phyloP scores from a whole-genome alignment of 2,113 vertebrate species.

The Gymnarchus niloticus region DNA sequence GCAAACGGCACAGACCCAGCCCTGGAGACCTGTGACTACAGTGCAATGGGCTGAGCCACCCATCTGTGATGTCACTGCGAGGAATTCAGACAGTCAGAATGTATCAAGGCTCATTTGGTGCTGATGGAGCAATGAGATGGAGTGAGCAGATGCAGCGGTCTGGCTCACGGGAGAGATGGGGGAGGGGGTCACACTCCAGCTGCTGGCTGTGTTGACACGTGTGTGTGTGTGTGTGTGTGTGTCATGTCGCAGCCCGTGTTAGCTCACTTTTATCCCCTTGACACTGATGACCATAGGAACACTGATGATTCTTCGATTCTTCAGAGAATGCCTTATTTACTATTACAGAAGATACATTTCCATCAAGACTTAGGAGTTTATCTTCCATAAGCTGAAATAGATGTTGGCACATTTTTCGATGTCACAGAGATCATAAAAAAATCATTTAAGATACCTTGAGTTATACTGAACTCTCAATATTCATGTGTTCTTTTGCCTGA shows the following conservation, averaged over 20 bases:
- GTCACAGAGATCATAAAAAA: not conserved
- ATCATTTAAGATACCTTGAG: not conserved
- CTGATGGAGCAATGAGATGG: conserved; percentile 54
- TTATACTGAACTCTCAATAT: not conserved
- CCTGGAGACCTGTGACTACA: not conserved
- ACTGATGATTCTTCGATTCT: too few relatives aligned
- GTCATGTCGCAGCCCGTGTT: not conserved
- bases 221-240: not conserved
- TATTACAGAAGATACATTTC: not conserved
- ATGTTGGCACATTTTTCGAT: not conserved
- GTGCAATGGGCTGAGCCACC: not conserved
- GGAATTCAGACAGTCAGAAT: conserved; percentile 46
- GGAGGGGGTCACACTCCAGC: not conserved
- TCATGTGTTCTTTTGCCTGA: not conserved
- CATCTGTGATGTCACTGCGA: conserved; percentile 44
- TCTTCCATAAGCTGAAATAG: not conserved
- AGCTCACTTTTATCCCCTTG: not conserved
- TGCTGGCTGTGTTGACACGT: not conserved
- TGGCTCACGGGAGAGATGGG: conserved; percentile 42
- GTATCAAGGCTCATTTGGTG: conserved; percentile 57
- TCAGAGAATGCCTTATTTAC: not conserved
- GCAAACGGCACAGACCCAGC: not conserved
- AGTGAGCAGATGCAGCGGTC: conserved; percentile 29
- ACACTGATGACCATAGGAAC: too few relatives aligned
- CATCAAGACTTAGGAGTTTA: not conserved